Evolutionary conservation across 2,888 invertebrate genomes (phyloP).

Genomic region (Eristalinus sepulchralis): DNA sequence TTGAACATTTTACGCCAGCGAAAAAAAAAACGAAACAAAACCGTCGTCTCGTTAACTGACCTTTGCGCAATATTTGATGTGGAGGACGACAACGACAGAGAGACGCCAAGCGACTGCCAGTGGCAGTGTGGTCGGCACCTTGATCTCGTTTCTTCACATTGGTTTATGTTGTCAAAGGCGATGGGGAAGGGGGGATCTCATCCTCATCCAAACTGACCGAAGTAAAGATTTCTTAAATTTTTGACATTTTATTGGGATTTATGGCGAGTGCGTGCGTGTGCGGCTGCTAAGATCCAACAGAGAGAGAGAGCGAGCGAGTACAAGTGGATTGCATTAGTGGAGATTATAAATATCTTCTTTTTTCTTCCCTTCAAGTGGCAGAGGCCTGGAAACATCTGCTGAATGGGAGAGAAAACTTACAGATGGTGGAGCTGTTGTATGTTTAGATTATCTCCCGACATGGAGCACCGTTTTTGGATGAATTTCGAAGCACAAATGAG

Average conservation of each 20-base stretch:
- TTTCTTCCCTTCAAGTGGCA: background rate
- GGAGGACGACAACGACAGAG: conserved; percentile 21
- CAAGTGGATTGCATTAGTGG: conserved; percentile 18
- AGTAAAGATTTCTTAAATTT: conserved; percentile 1
- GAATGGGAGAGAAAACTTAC: background rate
- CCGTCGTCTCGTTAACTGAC: conserved; percentile 41
- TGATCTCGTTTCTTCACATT: conserved; percentile 54
- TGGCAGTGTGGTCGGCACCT: conserved; percentile 34
- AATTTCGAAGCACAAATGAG: background rate
- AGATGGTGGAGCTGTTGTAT: background rate
- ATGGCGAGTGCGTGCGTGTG: conserved; percentile 15
- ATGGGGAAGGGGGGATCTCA: background rate
- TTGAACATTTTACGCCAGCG: conserved; percentile 25
- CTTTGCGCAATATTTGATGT: conserved; percentile 56
- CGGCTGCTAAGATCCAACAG: background rate
- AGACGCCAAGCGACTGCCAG: no score
- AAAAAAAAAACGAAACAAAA: background rate
- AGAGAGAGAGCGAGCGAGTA: background rate
- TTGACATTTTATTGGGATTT: conserved; percentile 44
- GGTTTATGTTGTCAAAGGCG: conserved; percentile 34
- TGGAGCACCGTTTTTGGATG: background rate
- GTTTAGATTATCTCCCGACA: background rate
- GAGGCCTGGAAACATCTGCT: conserved; percentile 14
- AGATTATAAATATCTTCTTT: conserved; percentile 14
- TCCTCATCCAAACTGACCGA: conserved; percentile 8